Evolutionary conservation across 2,113 vertebrate genomes (phyloP).

Genomic region (Cyphomyrus plagiostoma): DNA sequence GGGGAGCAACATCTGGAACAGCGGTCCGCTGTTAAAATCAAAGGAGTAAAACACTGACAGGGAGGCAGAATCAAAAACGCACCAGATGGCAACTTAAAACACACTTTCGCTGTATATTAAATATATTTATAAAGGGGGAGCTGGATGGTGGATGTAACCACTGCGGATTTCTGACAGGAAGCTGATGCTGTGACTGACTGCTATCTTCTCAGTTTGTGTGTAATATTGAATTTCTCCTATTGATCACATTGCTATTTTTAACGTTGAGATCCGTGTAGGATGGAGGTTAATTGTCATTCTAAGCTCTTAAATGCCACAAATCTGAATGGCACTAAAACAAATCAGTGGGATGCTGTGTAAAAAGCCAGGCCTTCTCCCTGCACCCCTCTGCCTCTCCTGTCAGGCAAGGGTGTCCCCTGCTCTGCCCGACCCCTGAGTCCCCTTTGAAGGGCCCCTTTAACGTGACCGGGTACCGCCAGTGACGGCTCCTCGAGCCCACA

Average conservation of each 20-base stretch:
- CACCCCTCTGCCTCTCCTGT: not conserved
- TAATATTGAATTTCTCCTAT: not conserved
- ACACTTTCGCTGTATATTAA: not conserved
- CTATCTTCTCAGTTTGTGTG: not conserved
- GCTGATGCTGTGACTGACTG: not conserved
- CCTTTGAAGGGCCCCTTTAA: not conserved
- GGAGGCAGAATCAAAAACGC: not conserved
- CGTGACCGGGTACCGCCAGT: not conserved
- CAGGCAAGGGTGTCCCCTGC: not conserved
- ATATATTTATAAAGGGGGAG: not conserved
- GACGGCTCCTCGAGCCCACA: not conserved
- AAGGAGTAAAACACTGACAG: not conserved
- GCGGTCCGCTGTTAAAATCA: not conserved
- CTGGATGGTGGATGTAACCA: not conserved
- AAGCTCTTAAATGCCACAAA: not conserved
- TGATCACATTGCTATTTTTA: not conserved
- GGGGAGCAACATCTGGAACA: not conserved
- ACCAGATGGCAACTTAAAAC: conserved; percentile 28
- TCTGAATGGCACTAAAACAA: not conserved
- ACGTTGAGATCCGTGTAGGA: not conserved
- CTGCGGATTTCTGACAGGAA: not conserved
- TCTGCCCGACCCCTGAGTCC: not conserved
- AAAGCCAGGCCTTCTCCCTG: not conserved
- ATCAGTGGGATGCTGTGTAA: not conserved
- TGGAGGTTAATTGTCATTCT: not conserved